These are phyloP conservation scores for Heteromyza rotundicornis DNA, from an alignment of 2,888 invertebrate genomes.

Conservation along the genomic window DNA sequence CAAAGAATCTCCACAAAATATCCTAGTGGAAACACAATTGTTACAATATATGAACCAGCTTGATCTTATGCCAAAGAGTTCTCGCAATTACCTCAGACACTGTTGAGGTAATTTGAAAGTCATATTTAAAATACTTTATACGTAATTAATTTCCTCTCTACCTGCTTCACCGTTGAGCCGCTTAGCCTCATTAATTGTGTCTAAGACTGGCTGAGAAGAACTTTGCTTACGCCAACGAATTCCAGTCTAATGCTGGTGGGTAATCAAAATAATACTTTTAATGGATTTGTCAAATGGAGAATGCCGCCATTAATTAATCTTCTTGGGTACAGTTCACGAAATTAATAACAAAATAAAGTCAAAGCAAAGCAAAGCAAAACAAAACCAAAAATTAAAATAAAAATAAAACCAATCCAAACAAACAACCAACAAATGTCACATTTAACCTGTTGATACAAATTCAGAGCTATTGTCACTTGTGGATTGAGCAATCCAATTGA, in stretches of 20 bases:
- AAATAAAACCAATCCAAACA: conserved; percentile 13
- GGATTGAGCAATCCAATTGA: conserved; percentile 43
- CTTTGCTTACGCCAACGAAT: background rate
- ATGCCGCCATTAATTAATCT: conserved; percentile 56
- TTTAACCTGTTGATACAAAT: conserved; percentile 43
- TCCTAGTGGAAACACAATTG: too few species aligned
- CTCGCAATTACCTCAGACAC: too few species aligned
- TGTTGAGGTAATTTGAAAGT: too few species aligned
- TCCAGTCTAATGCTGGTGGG: background rate
- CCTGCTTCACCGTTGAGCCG: too few species aligned
- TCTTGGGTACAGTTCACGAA: conserved; percentile 31
- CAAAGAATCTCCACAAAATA: too few species aligned
- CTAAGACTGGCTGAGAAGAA: background rate
- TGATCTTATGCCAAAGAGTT: too few species aligned
- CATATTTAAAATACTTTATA: too few species aligned
- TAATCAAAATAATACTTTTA: conserved; percentile 42
- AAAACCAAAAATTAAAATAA: conserved; percentile 19
- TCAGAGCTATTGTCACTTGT: conserved; percentile 33
- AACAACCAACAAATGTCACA: conserved; percentile 30
- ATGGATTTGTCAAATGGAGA: conserved; percentile 57
- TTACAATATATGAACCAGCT: too few species aligned
- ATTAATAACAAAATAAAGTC: too few species aligned
- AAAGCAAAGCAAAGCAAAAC: conserved; percentile 22
- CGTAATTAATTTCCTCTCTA: too few species aligned
- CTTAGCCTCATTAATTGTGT: background rate